A percentile compares a stretch with the other conserved stretches of the same genome.
These are phyloP conservation scores for Chlamydotis undulata DNA, from an alignment of 2,113 vertebrate genomes.

Conservation along the genomic window DNA sequence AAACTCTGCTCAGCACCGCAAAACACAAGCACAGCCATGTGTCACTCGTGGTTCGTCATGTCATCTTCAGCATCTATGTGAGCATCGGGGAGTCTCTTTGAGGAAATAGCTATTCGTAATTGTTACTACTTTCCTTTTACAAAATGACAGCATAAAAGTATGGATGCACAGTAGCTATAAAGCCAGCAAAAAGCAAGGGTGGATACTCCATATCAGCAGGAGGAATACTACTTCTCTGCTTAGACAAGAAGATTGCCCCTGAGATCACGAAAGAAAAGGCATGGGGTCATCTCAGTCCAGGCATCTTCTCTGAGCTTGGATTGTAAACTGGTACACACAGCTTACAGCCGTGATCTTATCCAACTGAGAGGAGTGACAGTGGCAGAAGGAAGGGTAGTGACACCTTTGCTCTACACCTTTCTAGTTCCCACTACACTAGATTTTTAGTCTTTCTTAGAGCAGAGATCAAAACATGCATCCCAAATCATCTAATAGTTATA, in stretches of 20 bases:
- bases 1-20: not conserved
- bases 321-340: fast-evolving
- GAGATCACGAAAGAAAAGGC: fast-evolving
- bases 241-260: not conserved
- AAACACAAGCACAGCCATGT: not conserved
- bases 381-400: not conserved
- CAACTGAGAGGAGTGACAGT: not conserved
- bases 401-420: not conserved
- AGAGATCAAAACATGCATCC: not conserved
- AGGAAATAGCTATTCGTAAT: not conserved
- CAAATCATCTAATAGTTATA: not conserved
- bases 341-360: not conserved
- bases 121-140: not conserved
- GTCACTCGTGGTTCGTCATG: not conserved
- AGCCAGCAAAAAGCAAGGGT: not conserved
- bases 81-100: not conserved
- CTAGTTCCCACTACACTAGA: not conserved
- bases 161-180: not conserved
- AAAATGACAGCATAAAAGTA: not conserved
- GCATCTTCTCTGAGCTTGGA: not conserved
- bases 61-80: not conserved
- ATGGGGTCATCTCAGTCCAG: not conserved
- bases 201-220: not conserved
- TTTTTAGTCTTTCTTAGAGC: not conserved
- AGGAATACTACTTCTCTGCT: not conserved